Evolutionary conservation across 2,888 invertebrate genomes (phyloP), one percentile per base, ranked within the genome.

Genomic region (Neelides folsomi): DNA sequence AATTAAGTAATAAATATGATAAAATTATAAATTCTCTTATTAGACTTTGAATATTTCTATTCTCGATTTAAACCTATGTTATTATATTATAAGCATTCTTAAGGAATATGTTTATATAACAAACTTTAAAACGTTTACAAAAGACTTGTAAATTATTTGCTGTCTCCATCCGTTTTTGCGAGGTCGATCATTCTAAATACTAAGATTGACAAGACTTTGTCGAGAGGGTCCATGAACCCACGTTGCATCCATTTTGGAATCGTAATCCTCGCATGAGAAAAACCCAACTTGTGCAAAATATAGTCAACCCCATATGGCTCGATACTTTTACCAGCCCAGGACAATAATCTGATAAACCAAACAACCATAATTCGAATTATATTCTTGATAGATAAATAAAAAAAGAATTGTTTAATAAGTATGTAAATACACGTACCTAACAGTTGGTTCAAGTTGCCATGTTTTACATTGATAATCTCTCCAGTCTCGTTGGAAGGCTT

Each of bases 241-340:
- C 98, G 78, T 73, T 98, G 98, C 75, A 97, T 80, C 93, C 97
- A 98, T 74, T 98, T 98, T 53, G 98, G 98, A 69, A 98, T 98
- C 52, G 98, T 98, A 62, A 89, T 92, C 60, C 95, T 79, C 10
- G 97, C 95, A 73, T 98, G 97, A 54, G 88, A 83, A 72, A 98
- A 97, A 43, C 95, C 95, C 40, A 98, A 76, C 73, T 95, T 94
- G 74, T 95, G 93, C 47, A 98, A 78, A 67, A 98, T 94, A 72
- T 93, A 95, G 75, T 98, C 97, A 56, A 97, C 90, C 48, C 95
- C 95, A 68, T 95, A 95, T 1, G 97, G 95, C 71, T 97, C 95
- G 67, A 97, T 93, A 66, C 90, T 87, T 71, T 92, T 92, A 45
- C 94, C 94, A 49, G 86, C 89, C 89, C 89, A 90, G 10, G 85